Evolutionary conservation across 2,113 vertebrate species (phyloP).

Genomic region (Uropsilus gracilis): DNA sequence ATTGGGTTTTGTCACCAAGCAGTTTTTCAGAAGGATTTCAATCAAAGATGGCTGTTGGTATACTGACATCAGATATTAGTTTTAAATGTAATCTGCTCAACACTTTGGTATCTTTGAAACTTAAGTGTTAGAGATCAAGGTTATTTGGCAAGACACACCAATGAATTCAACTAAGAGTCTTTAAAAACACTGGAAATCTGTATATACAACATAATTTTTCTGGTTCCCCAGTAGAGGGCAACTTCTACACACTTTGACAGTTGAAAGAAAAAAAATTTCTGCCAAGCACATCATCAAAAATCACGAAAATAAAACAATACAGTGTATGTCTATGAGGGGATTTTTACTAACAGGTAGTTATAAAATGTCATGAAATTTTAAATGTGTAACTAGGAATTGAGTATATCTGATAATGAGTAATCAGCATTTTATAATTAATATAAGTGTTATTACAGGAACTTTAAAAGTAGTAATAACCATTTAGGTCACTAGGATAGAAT

Average conservation of each 20-base stretch:
- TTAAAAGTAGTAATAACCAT: neutral
- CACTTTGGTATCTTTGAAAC: conserved; percentile 26
- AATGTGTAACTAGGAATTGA: conserved; percentile 51
- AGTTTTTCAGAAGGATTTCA: neutral
- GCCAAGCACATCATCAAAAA: conserved; percentile 5
- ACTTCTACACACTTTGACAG: conserved; percentile 77
- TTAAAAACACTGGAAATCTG: conserved; percentile 54
- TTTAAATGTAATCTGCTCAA: neutral
- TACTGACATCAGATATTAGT: neutral
- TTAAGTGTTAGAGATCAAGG: neutral
- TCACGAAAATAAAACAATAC: conserved; percentile 40
- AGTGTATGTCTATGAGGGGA: neutral
- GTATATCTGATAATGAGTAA: conserved; percentile 47
- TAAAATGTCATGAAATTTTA: conserved; percentile 48
- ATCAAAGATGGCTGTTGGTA: neutral
- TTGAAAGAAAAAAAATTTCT: conserved; percentile 25
- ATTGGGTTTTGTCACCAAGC: neutral
- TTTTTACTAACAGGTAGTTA: conserved; percentile 55
- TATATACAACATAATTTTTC: conserved; percentile 61
- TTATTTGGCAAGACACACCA: conserved; percentile 1
- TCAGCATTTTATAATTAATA: conserved; percentile 51
- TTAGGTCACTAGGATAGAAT: neutral
- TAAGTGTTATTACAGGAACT: conserved; percentile 17
- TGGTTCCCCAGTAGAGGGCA: conserved; percentile 88
- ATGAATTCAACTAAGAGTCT: conserved; percentile 27